Conservation (phyloP, 2,797 vertebrate genomes). For the Hyperoplus immaculatus region DNA sequence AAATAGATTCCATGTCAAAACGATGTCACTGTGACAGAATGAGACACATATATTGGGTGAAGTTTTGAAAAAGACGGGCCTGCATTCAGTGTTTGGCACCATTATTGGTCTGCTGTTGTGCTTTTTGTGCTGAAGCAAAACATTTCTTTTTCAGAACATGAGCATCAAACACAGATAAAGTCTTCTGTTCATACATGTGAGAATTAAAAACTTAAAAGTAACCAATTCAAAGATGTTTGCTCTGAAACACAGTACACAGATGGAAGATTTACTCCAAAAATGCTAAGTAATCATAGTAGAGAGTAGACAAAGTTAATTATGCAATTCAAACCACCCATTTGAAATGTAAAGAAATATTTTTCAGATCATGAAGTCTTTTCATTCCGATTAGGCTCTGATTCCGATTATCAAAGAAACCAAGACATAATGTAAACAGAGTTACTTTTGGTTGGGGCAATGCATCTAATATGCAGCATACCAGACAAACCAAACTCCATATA, state of each 20-base stretch:
- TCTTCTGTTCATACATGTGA: neutral
- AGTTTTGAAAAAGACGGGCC: constrained; percentile 7
- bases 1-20: constrained; percentile 24
- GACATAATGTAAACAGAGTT: neutral
- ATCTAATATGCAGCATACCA: neutral
- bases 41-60: neutral
- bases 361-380: neutral
- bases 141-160: neutral
- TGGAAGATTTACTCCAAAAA: neutral
- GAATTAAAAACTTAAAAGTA: neutral
- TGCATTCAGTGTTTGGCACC: neutral
- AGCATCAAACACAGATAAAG: constrained; percentile 12
- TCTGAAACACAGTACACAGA: neutral
- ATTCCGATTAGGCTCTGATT: neutral
- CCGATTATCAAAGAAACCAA: neutral
- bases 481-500: neutral
- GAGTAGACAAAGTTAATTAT: neutral
- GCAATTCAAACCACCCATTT: neutral
- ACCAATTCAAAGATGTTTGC: constrained; percentile 2
- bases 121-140: constrained; percentile 24
- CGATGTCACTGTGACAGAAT: neutral
- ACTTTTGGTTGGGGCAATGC: neutral
- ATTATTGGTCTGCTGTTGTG: constrained; percentile 7
- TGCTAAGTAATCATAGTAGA: neutral
- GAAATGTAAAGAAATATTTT: neutral